Percentiles rank a stretch among this genome's conserved stretches.
Conservation (phyloP, 2,797 vertebrate species). For the Pipistrellus nathusii region DNA sequence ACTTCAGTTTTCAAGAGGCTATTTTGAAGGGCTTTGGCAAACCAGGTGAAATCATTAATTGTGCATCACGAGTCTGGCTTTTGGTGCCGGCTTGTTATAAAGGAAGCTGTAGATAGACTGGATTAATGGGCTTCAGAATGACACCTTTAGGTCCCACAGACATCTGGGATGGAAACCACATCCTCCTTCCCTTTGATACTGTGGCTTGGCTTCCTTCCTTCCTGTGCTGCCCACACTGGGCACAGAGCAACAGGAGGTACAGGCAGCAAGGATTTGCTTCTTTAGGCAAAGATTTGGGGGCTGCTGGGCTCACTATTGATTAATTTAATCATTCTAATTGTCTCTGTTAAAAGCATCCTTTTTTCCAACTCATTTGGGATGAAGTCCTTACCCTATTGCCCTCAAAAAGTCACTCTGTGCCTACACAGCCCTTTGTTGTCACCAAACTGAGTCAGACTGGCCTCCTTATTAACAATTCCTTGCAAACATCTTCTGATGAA, state of each 20-base stretch:
- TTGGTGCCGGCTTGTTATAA: conserved; percentile 31
- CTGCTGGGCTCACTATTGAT: background rate
- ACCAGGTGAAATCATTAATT: background rate
- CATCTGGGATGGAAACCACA: background rate
- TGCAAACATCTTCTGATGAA: background rate
- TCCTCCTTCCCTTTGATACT: background rate
- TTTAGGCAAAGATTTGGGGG: background rate
- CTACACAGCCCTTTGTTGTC: background rate
- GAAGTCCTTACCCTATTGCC: background rate
- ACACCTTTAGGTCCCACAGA: background rate
- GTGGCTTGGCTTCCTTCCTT: background rate
- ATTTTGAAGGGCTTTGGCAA: conserved; percentile 65
- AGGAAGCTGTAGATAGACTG: conserved; percentile 21
- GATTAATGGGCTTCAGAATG: background rate
- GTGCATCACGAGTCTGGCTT: background rate
- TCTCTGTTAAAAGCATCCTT: background rate
- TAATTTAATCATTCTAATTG: background rate
- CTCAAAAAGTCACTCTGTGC: background rate
- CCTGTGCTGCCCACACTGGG: accelerated
- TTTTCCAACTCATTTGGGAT: background rate
- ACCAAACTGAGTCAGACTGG: accelerated
- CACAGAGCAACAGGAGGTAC: background rate
- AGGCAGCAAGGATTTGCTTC: background rate
- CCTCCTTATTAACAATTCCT: background rate
- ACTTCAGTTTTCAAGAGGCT: conserved; percentile 52